Evolutionary conservation across 2,888 invertebrate species (phyloP), one percentile per base, ranked within the genome.

Genomic region (Aphrophora alni): DNA sequence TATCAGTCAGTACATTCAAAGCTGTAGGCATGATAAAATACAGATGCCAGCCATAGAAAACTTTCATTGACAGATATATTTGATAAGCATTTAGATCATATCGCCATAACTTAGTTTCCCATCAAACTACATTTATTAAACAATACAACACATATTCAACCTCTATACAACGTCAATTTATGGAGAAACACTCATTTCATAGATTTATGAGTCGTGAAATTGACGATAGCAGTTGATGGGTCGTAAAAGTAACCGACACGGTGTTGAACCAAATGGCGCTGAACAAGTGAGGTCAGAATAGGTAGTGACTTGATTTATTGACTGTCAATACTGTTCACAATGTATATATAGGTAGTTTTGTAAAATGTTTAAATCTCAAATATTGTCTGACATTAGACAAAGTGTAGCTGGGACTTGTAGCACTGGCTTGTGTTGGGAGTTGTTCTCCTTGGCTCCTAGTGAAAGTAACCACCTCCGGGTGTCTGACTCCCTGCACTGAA

Each of bases 381-480:
- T 44, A 44, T 44, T 44, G 17, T 14, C 8, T 21, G 59, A 8
- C 21, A 21, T 59, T 7, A 21, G 59, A 59, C 59, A 59, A 59
- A 59, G 59, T 59, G 59, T 59, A 59, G n/a, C 59, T 5, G 59
- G 33, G 8, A 3, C 33, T n/a, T n/a, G n/a, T n/a, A n/a, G 33
- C 33, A 8, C 5, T 5, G 33, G 8, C 33, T 33, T 5, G 33
- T 5, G 33, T 3, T 33, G 33, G 44, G 21, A 59, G 21, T 59
- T n/a, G 59, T 59, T 59, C 59, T 59, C 59, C 59, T 59, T 59
- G 59, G 59, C 59, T 59, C 21, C 59, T 21, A 59, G 59, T 59
- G 59, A 59, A 59, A 59, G 59, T 59, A 10, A 59, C 7, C 14
- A 8, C 59, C 59, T 59, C 21, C 21, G 59, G 59, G 21, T 12